Evolutionary conservation across 2,888 invertebrate species (phyloP).

Genomic region (Eledona agricola): DNA sequence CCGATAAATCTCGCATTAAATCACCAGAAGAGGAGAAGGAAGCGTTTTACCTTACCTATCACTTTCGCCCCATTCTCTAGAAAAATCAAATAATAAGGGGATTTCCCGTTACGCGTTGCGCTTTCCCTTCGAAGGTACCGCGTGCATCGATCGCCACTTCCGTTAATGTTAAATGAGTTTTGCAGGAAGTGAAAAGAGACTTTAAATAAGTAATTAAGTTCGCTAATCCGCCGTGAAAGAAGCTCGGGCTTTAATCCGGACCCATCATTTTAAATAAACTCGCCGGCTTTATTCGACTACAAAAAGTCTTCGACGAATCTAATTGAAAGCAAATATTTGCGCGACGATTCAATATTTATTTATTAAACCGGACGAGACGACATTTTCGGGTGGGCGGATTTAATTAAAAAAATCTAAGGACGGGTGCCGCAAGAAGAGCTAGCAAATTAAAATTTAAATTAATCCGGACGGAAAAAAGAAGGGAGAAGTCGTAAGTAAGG

Average conservation of each 20-base stretch:
- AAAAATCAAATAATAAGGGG: conserved; percentile 18
- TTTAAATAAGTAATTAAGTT: conserved; percentile 47
- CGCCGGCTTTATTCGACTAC: conserved; percentile 21
- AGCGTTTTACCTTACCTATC: too few relatives aligned
- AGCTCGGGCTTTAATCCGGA: conserved; percentile 37
- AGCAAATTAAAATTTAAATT: conserved; percentile 20
- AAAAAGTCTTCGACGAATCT: conserved; percentile 29
- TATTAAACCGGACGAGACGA: conserved; percentile 14
- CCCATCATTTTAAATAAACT: conserved; percentile 34
- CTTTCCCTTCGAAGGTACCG: conserved; percentile 4
- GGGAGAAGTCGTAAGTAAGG: conserved; percentile 1
- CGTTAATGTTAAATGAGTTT: conserved; percentile 35
- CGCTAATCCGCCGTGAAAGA: conserved; percentile 44
- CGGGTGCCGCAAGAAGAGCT: neutral
- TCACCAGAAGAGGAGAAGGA: conserved; percentile 7
- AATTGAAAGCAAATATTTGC: conserved; percentile 48
- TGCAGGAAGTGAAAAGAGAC: conserved; percentile 40
- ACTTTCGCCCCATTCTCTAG: too few relatives aligned
- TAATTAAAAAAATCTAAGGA: conserved; percentile 17
- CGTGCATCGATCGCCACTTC: conserved; percentile 16
- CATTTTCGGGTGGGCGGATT: conserved; percentile 1
- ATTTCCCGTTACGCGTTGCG: conserved; percentile 13
- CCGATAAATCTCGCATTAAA: conserved; percentile 3
- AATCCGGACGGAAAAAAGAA: conserved; percentile 3
- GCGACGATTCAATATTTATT: conserved; percentile 33